These are phyloP conservation scores for Neolamprologus cancellatus DNA, from an alignment of 2,113 vertebrate species.

Conservation along the genomic window DNA sequence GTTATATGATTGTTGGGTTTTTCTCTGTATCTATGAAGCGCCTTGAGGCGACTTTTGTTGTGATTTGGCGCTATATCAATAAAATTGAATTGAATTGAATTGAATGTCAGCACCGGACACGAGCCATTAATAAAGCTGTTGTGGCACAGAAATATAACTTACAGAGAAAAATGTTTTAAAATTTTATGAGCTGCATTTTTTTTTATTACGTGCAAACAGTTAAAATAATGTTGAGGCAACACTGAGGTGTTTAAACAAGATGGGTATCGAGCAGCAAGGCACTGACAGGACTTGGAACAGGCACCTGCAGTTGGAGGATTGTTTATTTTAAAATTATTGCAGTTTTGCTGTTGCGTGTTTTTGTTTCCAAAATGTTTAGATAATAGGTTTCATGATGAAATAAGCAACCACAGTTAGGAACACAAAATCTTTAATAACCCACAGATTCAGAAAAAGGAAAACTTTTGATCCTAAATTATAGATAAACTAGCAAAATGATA, in stretches of 20 bases:
- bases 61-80: too few relatives aligned
- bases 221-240: neutral
- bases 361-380: neutral
- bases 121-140: neutral
- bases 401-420: neutral
- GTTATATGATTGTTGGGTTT: too few relatives aligned
- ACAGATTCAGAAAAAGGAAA: neutral
- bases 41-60: too few relatives aligned
- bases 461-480: neutral
- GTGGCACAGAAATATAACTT: neutral
- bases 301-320: neutral
- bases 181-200: neutral
- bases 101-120: neutral
- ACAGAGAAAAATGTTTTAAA: neutral
- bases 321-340: neutral
- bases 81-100: too few relatives aligned
- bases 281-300: neutral
- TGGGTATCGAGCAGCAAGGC: neutral
- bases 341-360: accelerated
- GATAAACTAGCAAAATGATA: neutral
- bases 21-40: too few relatives aligned
- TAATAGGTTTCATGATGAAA: neutral
- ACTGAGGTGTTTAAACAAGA: neutral
- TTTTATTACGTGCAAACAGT: neutral
- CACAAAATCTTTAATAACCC: neutral